These are phyloP conservation scores for Strix aluco DNA, from an alignment of 2,113 vertebrate species.

Conservation along the genomic window DNA sequence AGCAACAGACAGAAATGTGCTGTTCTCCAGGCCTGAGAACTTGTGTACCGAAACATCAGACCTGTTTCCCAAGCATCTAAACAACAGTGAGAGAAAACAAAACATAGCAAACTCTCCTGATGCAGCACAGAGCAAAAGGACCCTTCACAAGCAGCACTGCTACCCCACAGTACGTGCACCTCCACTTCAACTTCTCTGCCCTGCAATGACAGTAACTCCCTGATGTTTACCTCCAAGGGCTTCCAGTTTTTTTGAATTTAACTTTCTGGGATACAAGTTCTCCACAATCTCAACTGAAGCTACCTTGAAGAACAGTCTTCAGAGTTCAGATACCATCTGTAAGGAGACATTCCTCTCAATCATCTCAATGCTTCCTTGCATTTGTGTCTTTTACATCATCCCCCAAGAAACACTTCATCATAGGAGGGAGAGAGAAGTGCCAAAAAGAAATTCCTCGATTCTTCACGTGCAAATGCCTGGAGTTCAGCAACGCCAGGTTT, in stretches of 20 bases:
- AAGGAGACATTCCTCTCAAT: neutral
- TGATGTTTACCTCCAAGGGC: neutral
- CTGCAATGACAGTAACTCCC: neutral
- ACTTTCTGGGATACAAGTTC: neutral
- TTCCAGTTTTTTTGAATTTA: neutral
- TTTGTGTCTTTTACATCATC: neutral
- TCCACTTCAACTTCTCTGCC: neutral
- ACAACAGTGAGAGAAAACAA: neutral
- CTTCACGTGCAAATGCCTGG: neutral
- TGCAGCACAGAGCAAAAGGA: neutral
- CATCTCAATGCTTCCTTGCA: neutral
- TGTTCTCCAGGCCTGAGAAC: neutral
- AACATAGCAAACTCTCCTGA: neutral
- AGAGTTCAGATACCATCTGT: neutral
- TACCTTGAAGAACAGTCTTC: neutral
- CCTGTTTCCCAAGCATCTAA: neutral
- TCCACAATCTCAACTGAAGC: neutral
- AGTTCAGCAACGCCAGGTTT: neutral
- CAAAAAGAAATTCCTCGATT: neutral
- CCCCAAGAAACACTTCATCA: neutral
- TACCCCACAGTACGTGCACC: neutral
- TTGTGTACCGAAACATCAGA: neutral
- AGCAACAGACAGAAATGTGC: neutral
- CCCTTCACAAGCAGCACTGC: accelerated
- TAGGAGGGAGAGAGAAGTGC: neutral